Evolutionary conservation across 2,113 vertebrate genomes (phyloP), one percentile per base, ranked within the genome.

Genomic region (Cyanocitta stelleri): DNA sequence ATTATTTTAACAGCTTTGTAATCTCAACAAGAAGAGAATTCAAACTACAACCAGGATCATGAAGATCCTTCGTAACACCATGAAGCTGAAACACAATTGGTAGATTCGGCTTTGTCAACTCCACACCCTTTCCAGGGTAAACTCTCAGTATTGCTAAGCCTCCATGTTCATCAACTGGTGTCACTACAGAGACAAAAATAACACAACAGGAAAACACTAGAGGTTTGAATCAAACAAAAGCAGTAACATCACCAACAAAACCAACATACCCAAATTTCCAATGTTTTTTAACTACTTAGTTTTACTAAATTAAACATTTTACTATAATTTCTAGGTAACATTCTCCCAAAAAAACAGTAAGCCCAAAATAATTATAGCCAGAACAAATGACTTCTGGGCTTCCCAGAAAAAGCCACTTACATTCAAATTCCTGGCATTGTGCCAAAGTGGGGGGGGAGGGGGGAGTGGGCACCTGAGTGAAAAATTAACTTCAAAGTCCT

Each of bases 171-270:
- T 93, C 96, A 97, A 79, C 30, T 94, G 80, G 32, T 95, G 75
- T 95, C 91, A 95, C 76, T 95, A 71, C 2, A 94, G 82, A 83
- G 44, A 96, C 64, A 95, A 91, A 82, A 89, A 72, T 11, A 95
- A 62, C 27, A 81, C 24, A 71, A 27, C 19, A 96, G 62, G 33
- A 88, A 69, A 95, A 81, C 44, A 85, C 81, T 14, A 80, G 51
- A 92, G 63, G 27, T 84, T 69, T 85, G 58, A 94, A 88, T n/a
- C 91, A 72, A 68, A 91, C 23, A 76, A 80, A 92, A 94, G 6
- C 43, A 95, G 22, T 49, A 81, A 56, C 18, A 51, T 14, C 7
- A 78, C 26, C 39, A 91, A 29, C 29, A 92, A 86, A 86, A 87
- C 1, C 10, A 4, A 51, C 20, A 61, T 7, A 44, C 11, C 51